A percentile compares a stretch with the other conserved stretches of the same genome.
Conservation (phyloP, 2,797 vertebrate genomes). For the Mus caroli region DNA sequence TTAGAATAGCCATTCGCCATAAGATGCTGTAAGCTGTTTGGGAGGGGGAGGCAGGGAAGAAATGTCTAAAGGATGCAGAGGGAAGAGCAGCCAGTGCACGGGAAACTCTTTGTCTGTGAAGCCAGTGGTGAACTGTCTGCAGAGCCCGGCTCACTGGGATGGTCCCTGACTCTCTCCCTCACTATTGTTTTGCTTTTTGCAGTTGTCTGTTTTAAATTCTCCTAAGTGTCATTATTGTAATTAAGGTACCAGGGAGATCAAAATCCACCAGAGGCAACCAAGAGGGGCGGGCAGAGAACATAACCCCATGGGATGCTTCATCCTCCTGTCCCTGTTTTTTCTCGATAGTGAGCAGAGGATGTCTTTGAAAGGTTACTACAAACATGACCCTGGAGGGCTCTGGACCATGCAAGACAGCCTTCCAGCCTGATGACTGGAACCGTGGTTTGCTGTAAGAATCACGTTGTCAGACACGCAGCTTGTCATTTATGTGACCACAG, state of each 20-base stretch:
- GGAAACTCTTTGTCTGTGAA: constrained; percentile 66
- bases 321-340: neutral
- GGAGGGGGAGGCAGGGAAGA: neutral
- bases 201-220: constrained; percentile 57
- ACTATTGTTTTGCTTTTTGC: constrained; percentile 40
- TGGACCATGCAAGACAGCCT: neutral
- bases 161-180: neutral
- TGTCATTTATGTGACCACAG: constrained; percentile 16
- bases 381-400: constrained; percentile 54
- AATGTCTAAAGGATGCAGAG: constrained; percentile 61
- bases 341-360: constrained; percentile 1
- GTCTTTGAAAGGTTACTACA: constrained; percentile 62
- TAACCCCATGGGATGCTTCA: constrained; percentile 20
- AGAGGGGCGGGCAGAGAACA: fast-evolving
- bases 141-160: neutral
- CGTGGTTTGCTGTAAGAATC: neutral
- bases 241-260: constrained; percentile 11
- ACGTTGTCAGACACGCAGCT: neutral
- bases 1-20: constrained; percentile 60
- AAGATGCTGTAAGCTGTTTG: constrained; percentile 62
- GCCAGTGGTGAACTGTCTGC: constrained; percentile 16
- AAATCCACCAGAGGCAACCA: neutral
- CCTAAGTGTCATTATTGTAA: constrained; percentile 58
- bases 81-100: constrained; percentile 3
- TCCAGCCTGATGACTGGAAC: neutral